A percentile compares a stretch with the other conserved stretches of the same genome.
Conservation (phyloP, 2,113 vertebrate species). For the Diadophis punctatus region DNA sequence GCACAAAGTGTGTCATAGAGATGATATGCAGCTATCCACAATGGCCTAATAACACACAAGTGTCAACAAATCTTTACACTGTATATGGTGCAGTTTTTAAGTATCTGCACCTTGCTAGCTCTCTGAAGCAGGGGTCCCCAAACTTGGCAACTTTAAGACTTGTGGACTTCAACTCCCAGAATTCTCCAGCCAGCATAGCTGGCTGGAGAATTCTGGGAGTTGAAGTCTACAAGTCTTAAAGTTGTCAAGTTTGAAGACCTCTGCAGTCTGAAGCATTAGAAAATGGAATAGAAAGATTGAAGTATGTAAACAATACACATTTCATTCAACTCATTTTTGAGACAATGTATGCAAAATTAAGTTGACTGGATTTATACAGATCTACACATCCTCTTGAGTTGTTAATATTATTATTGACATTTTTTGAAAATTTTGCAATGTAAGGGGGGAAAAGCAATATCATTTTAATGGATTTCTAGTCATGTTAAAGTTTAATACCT, state of each 20-base stretch:
- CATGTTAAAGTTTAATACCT: not conserved
- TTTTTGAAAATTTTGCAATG: not conserved
- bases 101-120: not conserved
- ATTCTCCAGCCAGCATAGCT: too few species aligned
- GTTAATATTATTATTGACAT: not conserved
- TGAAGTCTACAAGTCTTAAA: too few species aligned
- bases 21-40: not conserved
- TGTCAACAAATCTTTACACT: not conserved
- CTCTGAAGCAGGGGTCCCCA: too few species aligned
- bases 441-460: not conserved
- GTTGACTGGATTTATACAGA: not conserved
- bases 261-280: not conserved
- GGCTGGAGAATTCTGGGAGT: too few species aligned
- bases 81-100: not conserved
- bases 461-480: not conserved
- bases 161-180: too few species aligned
- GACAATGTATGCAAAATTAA: not conserved
- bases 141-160: too few species aligned
- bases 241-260: too few species aligned
- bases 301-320: not conserved
- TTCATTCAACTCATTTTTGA: not conserved
- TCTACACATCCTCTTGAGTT: not conserved
- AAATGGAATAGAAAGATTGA: not conserved
- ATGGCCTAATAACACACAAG: not conserved
- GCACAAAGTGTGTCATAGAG: not conserved